phyloP scores from a whole-genome alignment of 2,113 vertebrate genomes.

The Crotalus tigris region DNA sequence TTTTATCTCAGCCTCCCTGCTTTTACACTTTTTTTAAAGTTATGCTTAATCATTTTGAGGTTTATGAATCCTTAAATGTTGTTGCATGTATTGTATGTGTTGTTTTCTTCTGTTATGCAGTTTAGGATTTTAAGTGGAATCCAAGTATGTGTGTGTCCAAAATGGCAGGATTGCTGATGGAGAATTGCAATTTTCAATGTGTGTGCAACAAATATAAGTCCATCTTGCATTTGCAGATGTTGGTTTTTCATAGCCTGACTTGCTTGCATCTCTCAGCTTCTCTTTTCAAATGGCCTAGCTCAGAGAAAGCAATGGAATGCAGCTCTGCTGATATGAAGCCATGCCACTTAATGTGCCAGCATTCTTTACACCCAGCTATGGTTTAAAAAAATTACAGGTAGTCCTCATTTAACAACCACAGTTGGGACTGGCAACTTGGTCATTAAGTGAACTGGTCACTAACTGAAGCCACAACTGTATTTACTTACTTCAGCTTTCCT shows the following conservation, averaged over 20 bases:
- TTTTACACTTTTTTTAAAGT: neutral
- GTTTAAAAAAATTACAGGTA: neutral
- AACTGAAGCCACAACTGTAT: neutral
- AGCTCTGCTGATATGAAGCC: neutral
- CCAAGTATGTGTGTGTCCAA: neutral
- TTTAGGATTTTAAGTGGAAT: neutral
- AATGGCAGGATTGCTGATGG: neutral
- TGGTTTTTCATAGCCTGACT: neutral
- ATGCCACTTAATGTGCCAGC: neutral
- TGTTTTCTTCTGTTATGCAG: neutral
- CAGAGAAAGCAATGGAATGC: neutral
- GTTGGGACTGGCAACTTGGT: neutral
- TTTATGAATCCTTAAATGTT: neutral
- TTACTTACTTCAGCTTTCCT: neutral
- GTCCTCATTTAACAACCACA: neutral
- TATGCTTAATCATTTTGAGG: neutral
- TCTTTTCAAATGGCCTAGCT: neutral
- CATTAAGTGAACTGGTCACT: neutral
- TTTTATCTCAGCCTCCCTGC: neutral
- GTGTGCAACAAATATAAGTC: neutral
- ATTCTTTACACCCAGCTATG: neutral
- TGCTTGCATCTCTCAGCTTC: neutral
- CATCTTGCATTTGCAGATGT: neutral
- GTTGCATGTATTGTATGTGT: neutral
- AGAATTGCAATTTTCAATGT: neutral